These are phyloP conservation scores for Tragelaphus scriptus DNA, from an alignment of 2,113 vertebrate species.

Conservation along the genomic window DNA sequence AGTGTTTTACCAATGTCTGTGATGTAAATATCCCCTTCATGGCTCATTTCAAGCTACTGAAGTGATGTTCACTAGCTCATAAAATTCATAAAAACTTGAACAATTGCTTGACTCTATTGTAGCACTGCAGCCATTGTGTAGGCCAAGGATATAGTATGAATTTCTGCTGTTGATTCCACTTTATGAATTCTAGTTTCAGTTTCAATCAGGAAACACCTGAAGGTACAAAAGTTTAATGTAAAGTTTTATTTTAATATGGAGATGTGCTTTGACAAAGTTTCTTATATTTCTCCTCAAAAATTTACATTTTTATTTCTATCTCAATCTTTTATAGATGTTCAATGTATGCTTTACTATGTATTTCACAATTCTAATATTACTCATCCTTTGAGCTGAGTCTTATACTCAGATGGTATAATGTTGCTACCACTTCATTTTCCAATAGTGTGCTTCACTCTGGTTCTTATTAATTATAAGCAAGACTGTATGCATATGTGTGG, in stretches of 20 bases:
- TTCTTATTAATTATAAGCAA: slow-evolving; percentile 56
- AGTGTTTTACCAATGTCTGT: background rate
- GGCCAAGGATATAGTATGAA: background rate
- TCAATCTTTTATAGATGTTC: slow-evolving; percentile 46
- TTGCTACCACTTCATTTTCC: slow-evolving; percentile 69
- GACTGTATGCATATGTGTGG: background rate
- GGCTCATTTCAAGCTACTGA: background rate
- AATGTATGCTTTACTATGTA: slow-evolving; percentile 48
- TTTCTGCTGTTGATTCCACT: background rate
- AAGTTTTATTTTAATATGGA: background rate
- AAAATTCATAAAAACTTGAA: background rate
- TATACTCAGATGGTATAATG: slow-evolving; percentile 75
- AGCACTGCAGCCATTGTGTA: background rate
- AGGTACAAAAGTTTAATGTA: background rate
- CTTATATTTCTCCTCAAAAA: slow-evolving; percentile 12
- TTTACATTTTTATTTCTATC: slow-evolving; percentile 41
- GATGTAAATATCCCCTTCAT: background rate
- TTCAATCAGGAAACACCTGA: slow-evolving; percentile 25
- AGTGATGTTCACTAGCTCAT: background rate
- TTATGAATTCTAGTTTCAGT: background rate
- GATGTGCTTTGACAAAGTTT: background rate
- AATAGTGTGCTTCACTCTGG: slow-evolving; percentile 63
- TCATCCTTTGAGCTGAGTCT: slow-evolving; percentile 69
- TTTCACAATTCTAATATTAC: slow-evolving; percentile 75
- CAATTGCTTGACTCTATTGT: background rate